phyloP scores from a whole-genome alignment of 2,113 vertebrate genomes.

The Malurus alboscapulatus region DNA sequence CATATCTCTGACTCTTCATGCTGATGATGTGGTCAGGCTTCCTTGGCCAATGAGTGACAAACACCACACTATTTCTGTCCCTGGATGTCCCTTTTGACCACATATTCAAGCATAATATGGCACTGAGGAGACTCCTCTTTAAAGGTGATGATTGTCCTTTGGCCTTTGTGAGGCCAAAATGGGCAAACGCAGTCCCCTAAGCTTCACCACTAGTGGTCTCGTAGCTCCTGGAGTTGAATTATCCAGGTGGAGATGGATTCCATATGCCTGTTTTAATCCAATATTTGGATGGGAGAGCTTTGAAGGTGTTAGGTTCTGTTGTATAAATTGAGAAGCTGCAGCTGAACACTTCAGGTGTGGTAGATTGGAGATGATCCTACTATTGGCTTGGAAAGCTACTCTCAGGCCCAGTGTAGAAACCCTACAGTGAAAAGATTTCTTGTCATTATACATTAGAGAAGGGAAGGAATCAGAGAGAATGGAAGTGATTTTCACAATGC shows the following conservation, averaged over 20 bases:
- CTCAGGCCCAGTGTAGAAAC: neutral
- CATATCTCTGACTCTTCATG: neutral
- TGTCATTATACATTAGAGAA: neutral
- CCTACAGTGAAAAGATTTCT: neutral
- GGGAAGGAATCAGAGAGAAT: neutral
- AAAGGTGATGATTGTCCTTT: neutral
- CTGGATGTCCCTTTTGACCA: accelerated
- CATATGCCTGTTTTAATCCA: neutral
- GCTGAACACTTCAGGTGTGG: accelerated
- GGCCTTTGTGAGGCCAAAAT: neutral
- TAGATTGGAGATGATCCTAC: neutral
- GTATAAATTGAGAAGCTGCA: neutral
- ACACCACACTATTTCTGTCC: too few relatives aligned
- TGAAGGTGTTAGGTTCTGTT: neutral
- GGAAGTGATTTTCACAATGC: neutral
- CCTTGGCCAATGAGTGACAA: neutral
- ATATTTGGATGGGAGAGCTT: neutral
- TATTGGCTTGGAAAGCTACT: neutral
- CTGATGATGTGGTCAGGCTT: neutral
- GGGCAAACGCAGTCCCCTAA: accelerated
- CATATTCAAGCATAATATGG: neutral
- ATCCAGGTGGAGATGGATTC: neutral
- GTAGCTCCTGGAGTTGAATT: neutral
- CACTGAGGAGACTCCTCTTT: neutral
- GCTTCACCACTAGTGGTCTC: neutral